Evolutionary conservation across 2,113 vertebrate species (phyloP).

Genomic region (Oostethus manadensis): DNA sequence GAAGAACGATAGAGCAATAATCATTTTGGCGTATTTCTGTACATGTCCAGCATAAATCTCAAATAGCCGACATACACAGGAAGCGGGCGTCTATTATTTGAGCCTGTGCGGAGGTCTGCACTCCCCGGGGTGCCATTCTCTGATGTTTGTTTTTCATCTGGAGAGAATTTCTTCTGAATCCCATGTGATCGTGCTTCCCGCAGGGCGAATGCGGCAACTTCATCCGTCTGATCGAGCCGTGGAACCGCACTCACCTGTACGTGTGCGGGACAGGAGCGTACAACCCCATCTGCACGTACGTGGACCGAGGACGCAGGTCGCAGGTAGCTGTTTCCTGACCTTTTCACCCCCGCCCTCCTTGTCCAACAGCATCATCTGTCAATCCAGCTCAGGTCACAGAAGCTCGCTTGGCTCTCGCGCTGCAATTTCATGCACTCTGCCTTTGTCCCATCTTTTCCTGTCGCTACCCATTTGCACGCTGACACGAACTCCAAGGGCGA

Average conservation of each 20-base stretch:
- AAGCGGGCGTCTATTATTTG: not conserved
- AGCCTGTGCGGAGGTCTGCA: too few species aligned
- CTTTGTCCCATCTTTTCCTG: conserved; percentile 43
- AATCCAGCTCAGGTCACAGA: conserved; percentile 37
- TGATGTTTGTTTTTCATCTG: not conserved
- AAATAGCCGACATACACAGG: not conserved
- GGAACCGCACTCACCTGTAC: conserved; percentile 97
- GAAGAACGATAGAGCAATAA: not conserved
- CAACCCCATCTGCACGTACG: conserved; percentile 94
- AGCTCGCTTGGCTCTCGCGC: conserved; percentile 17
- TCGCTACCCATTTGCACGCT: conserved; percentile 39
- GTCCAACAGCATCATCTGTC: conserved; percentile 37
- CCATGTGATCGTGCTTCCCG: conserved; percentile 22
- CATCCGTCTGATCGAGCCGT: conserved; percentile 96
- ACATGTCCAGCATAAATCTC: not conserved
- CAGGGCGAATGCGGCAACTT: conserved; percentile 98
- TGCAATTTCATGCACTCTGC: conserved; percentile 32
- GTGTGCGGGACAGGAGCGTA: conserved; percentile 96
- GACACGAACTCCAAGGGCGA: conserved; percentile 20
- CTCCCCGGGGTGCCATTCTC: too few species aligned
- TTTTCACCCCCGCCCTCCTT: conserved; percentile 10
- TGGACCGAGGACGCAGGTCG: conserved; percentile 91
- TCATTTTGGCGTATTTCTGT: conserved; percentile 27
- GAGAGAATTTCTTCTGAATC: conserved; percentile 19
- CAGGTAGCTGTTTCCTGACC: conserved; percentile 80